These are phyloP conservation scores for Coleophora deauratella DNA, from an alignment of 2,888 invertebrate species.

Conservation along the genomic window DNA sequence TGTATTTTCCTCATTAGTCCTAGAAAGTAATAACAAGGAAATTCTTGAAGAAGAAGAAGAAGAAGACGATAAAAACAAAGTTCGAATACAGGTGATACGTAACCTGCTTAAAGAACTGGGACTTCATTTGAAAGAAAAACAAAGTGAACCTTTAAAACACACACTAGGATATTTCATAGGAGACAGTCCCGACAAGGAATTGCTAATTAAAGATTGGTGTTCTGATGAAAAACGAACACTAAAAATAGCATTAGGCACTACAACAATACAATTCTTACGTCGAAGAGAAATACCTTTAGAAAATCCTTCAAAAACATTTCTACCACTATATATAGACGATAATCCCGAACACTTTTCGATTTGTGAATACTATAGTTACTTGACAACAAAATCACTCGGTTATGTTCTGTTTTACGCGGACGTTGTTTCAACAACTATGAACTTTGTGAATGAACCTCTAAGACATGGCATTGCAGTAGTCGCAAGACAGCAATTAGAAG, in stretches of 20 bases:
- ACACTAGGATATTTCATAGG: constrained; percentile 7
- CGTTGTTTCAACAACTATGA: constrained; percentile 7
- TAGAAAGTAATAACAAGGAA: neutral
- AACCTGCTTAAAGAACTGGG: constrained; percentile 3
- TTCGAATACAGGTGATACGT: neutral
- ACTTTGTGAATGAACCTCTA: constrained; percentile 1
- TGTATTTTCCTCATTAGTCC: constrained; percentile 1
- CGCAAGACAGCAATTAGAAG: constrained; percentile 3
- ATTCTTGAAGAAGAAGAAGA: neutral
- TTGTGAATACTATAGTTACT: constrained; percentile 5
- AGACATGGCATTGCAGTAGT: constrained; percentile 4
- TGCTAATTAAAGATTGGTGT: constrained; percentile 1
- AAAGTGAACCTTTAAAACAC: neutral
- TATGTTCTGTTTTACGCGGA: constrained; percentile 4
- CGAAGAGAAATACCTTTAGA: neutral
- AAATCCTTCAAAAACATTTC: constrained; percentile 3
- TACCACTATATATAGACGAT: constrained; percentile 5
- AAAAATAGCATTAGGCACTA: constrained; percentile 1
- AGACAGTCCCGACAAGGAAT: neutral
- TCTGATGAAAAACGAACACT: neutral
- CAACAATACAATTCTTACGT: constrained; percentile 13
- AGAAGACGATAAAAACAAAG: neutral
- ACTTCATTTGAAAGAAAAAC: constrained; percentile 3
- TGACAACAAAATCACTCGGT: constrained; percentile 4
- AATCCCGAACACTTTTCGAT: constrained; percentile 3